Base-by-base conservation (phyloP, 1,140 invertebrate species). In the Phthorimaea operculella region DNA sequence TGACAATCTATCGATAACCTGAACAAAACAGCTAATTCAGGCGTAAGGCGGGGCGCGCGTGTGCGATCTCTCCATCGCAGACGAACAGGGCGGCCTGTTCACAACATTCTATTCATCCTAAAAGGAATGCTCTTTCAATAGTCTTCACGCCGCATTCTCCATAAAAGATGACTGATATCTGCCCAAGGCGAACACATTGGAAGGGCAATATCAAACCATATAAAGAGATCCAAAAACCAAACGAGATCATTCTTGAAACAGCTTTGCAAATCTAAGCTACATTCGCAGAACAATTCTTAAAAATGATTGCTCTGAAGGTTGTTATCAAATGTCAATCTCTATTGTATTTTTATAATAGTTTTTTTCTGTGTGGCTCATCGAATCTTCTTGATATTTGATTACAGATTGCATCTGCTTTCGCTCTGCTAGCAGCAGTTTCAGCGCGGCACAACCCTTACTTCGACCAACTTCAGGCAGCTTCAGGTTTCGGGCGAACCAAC, bases 381-480 rank as follows among this genome's bases (percentile, higher is more conserved):
- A n/a, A n/a, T n/a, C n/a, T n/a, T n/a, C n/a, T 28, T 6, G 21
- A 28, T 28, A 28, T 39, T 39, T 9, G 36, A 1, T 55, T 36
- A 16, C 53, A 55, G 53, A 18, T 49, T 12, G 45, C 17, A 11
- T 10, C 47, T 8, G 1, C 18, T 39, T 28, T 55, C 14, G 45
- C 45, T 14, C 2, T 55, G n/a, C 11, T 55, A 5, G 45, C 44
- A 0, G 15, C 34, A 11, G 53, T 34, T 33, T 55, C 53, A 11
- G 53, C 14, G 36, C 45, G 16, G 44, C 44, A 42, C 28, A 17
- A 28, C 21, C 21, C 21, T 28, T 28, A 28, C 21, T 28, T 28
- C 21, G 21, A 28, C 6, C 21, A 45, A 55, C 45, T 55, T 48
- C 53, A 44, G 44, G 16, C 42, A 12, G 36, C 36, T 56, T 11